These are phyloP conservation scores for Menidia beryllina DNA, from an alignment of 2,113 vertebrate species.

Conservation along the genomic window DNA sequence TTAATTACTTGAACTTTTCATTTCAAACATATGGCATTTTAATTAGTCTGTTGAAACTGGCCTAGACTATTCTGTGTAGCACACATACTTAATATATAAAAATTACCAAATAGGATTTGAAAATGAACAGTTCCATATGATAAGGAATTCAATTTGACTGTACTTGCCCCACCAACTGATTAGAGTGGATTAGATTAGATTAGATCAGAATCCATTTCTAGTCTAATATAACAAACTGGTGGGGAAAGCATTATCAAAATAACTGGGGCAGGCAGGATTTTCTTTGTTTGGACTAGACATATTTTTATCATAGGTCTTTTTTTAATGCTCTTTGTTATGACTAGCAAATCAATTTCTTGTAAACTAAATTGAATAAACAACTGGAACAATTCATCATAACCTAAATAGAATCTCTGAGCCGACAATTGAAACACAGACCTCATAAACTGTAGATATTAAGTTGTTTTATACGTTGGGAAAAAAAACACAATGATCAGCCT, in stretches of 20 bases:
- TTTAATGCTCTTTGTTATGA: neutral
- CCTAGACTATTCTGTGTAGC: conserved; percentile 61
- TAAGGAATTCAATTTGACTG: conserved; percentile 40
- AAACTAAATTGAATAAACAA: neutral
- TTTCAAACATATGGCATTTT: conserved; percentile 74
- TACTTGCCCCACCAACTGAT: neutral
- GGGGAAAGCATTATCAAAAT: too few relatives aligned
- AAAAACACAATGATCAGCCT: neutral
- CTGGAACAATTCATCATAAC: neutral
- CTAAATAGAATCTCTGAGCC: neutral
- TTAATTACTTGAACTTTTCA: conserved; percentile 77
- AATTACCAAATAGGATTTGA: conserved; percentile 38
- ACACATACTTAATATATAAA: conserved; percentile 54
- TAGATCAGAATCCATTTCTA: too few relatives aligned
- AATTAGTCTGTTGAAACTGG: conserved; percentile 52
- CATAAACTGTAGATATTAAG: neutral
- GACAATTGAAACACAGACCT: neutral
- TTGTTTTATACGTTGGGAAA: neutral
- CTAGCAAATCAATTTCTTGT: neutral
- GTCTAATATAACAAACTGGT: too few relatives aligned
- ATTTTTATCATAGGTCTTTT: neutral
- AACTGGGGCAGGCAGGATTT: neutral
- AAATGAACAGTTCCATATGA: conserved; percentile 43
- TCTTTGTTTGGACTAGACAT: neutral
- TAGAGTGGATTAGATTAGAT: too few relatives aligned